Conservation (phyloP, 1,140 invertebrate species). For the Temnothorax longispinosus region DNA sequence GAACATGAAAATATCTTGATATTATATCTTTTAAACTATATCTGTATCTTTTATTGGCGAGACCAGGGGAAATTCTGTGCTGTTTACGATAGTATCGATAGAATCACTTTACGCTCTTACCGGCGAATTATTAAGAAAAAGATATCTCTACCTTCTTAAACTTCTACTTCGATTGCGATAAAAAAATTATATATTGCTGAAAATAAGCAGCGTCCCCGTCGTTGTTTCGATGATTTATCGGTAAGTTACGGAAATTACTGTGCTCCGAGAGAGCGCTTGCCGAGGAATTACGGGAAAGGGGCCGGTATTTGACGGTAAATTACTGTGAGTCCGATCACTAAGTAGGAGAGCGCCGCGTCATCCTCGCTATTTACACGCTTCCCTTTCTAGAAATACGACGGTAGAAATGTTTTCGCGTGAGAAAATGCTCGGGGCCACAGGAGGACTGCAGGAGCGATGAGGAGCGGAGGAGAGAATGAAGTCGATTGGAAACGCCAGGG, state of each 20-base stretch:
- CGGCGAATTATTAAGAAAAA: not conserved
- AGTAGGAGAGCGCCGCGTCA: slow-evolving; percentile 50
- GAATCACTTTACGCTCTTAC: not conserved
- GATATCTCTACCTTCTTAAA: not conserved
- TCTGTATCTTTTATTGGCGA: not conserved
- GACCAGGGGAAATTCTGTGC: not conserved
- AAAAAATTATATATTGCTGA: slow-evolving; percentile 16
- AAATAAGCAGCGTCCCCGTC: slow-evolving; percentile 8
- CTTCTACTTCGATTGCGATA: not conserved
- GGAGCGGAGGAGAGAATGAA: slow-evolving; percentile 68
- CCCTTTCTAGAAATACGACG: slow-evolving; percentile 60
- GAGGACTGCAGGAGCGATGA: slow-evolving; percentile 13
- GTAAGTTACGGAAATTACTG: slow-evolving; percentile 43
- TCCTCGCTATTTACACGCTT: slow-evolving; percentile 56
- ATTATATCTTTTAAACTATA: not conserved
- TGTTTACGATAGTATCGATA: not conserved
- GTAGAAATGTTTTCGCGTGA: slow-evolving; percentile 74
- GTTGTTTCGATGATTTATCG: slow-evolving; percentile 36
- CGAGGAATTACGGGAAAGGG: slow-evolving; percentile 46
- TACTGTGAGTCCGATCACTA: slow-evolving; percentile 49
- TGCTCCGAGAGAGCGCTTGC: not conserved
- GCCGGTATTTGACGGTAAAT: slow-evolving; percentile 54
- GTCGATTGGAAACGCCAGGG: slow-evolving; percentile 80
- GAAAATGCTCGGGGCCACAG: slow-evolving; percentile 67
- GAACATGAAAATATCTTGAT: not conserved